Evolutionary conservation across 2,797 vertebrate species (phyloP).

Genomic region (Rousettus madagascariensis): DNA sequence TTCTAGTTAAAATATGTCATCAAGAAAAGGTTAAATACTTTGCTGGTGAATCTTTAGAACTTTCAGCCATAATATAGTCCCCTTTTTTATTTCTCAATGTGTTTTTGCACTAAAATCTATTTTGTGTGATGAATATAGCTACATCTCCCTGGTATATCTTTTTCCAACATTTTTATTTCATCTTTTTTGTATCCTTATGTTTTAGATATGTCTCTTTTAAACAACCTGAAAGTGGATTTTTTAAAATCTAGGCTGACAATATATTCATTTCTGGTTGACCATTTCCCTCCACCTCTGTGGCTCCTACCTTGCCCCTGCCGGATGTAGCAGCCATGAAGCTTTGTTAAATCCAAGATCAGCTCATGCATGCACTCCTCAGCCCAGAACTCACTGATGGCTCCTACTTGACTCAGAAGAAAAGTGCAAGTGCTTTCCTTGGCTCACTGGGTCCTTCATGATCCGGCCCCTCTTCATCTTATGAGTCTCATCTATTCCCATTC

Average conservation of each 20-base stretch:
- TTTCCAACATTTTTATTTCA: not conserved
- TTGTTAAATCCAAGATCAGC: not conserved
- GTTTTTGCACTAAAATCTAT: not conserved
- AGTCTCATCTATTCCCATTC: not conserved
- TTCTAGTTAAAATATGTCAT: not conserved
- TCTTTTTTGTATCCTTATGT: not conserved
- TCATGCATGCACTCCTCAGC: not conserved
- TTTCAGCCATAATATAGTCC: not conserved
- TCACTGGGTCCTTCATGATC: not conserved
- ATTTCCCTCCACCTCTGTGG: not conserved
- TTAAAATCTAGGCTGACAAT: not conserved
- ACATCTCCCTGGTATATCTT: not conserved
- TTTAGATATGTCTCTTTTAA: not conserved
- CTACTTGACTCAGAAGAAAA: not conserved
- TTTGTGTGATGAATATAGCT: not conserved
- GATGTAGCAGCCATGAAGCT: not conserved
- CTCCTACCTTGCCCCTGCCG: not conserved
- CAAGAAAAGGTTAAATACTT: not conserved
- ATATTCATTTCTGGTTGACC: not conserved
- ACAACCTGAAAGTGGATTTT: not conserved
- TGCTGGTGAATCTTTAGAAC: not conserved
- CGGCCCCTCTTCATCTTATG: not conserved
- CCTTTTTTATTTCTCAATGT: not conserved
- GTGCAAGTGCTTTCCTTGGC: not conserved
- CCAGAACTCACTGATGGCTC: not conserved